A percentile compares a stretch with the other conserved stretches of the same genome.
These are phyloP conservation scores for Drosophila virilis DNA, from an alignment of 1,140 invertebrate species.

Conservation along the genomic window DNA sequence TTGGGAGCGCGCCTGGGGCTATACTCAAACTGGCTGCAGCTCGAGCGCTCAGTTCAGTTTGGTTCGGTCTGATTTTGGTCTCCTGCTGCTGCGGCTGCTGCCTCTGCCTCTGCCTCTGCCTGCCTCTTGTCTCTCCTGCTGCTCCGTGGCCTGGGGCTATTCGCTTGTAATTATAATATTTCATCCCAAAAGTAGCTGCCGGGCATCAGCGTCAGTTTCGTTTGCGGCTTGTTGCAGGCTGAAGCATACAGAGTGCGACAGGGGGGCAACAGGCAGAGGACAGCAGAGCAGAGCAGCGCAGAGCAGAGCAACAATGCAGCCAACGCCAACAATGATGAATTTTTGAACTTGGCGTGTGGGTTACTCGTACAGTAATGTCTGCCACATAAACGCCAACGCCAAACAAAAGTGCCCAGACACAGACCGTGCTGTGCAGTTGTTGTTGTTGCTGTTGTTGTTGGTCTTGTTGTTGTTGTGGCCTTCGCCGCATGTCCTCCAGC, in stretches of 20 bases:
- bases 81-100: constrained; percentile 14
- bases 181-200: constrained; percentile 83
- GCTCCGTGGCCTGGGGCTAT: constrained; percentile 74
- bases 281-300: background rate
- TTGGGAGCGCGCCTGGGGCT: constrained; percentile 50
- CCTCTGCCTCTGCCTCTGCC: constrained; percentile 18
- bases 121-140: constrained; percentile 44
- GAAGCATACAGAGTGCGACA: constrained; percentile 32
- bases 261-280: constrained; percentile 1
- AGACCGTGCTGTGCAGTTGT: constrained; percentile 7
- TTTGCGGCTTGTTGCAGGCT: constrained; percentile 73
- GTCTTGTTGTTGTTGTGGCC: background rate
- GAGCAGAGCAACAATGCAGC: constrained; percentile 72
- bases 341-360: constrained; percentile 74
- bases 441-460: background rate
- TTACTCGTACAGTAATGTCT: constrained; percentile 62
- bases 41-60: constrained; percentile 27
- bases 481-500: constrained; percentile 29
- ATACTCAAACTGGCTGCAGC: constrained; percentile 36
- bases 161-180: constrained; percentile 85
- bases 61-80: constrained; percentile 49
- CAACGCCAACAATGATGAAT: constrained; percentile 77
- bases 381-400: constrained; percentile 45
- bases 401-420: constrained; percentile 10
- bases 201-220: constrained; percentile 80